A percentile compares a stretch with the other conserved stretches of the same genome.
Conservation (phyloP, 2,888 invertebrate genomes). For the Dicycla oo region DNA sequence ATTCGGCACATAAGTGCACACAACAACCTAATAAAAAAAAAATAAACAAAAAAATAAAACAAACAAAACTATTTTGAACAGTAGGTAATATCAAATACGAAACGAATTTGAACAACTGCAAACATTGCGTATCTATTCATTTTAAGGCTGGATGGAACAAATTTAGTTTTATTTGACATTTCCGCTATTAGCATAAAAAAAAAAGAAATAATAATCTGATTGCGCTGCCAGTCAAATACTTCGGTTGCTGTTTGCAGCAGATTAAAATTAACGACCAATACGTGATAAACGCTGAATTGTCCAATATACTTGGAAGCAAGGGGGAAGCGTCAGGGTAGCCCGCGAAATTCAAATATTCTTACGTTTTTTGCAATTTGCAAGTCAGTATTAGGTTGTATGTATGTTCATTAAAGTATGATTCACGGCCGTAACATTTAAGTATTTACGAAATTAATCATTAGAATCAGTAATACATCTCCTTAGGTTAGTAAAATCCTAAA, state of each 20-base stretch:
- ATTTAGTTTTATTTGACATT: slow-evolving; percentile 3
- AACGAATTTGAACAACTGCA: slow-evolving; percentile 2
- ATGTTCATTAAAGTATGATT: too few relatives aligned
- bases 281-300: neutral
- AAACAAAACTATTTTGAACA: neutral
- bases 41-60: too few relatives aligned
- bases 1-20: too few relatives aligned
- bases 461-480: too few relatives aligned
- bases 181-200: slow-evolving; percentile 13
- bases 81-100: neutral
- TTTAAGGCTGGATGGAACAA: neutral
- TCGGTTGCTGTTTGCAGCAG: slow-evolving; percentile 8
- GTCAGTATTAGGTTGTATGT: too few relatives aligned
- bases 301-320: neutral
- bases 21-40: too few relatives aligned
- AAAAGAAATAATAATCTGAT: slow-evolving; percentile 21
- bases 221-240: slow-evolving; percentile 2
- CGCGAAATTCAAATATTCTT: too few relatives aligned
- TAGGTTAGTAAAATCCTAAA: too few relatives aligned
- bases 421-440: too few relatives aligned
- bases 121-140: slow-evolving; percentile 3
- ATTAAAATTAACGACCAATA: slow-evolving; percentile 14
- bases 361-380: too few relatives aligned
- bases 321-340: too few relatives aligned
- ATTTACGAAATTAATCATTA: too few relatives aligned